Evolutionary conservation across 2,797 vertebrate species (phyloP).

Genomic region (Gallinago solitaria): DNA sequence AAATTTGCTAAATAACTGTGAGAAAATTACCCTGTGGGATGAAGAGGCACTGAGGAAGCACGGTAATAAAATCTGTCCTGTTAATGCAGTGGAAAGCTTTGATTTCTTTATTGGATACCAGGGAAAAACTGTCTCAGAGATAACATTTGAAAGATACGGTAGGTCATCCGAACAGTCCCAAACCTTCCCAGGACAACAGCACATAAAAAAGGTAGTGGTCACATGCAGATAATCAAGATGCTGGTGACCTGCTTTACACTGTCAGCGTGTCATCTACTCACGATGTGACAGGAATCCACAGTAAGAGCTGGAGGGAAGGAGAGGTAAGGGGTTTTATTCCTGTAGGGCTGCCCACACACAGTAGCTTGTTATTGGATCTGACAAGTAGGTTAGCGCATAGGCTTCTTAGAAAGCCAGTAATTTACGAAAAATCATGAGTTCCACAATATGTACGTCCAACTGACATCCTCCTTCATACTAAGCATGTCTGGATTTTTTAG

Average conservation of each 20-base stretch:
- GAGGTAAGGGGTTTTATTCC: background rate
- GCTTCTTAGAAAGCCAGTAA: background rate
- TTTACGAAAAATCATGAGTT: background rate
- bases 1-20: background rate
- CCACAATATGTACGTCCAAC: background rate
- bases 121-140: background rate
- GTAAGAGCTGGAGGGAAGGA: background rate
- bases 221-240: background rate
- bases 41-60: background rate
- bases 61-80: background rate
- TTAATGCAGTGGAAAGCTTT: background rate
- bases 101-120: background rate
- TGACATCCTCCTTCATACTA: background rate
- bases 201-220: background rate
- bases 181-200: background rate
- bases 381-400: background rate
- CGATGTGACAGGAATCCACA: background rate
- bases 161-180: background rate
- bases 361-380: background rate
- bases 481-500: background rate
- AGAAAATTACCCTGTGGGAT: background rate
- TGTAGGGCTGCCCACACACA: background rate
- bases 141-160: background rate
- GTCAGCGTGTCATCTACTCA: background rate
- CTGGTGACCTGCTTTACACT: background rate